Evolutionary conservation across 2,888 invertebrate genomes (phyloP), one percentile per base, ranked within the genome.

Genomic region (Schizaphis graminum): DNA sequence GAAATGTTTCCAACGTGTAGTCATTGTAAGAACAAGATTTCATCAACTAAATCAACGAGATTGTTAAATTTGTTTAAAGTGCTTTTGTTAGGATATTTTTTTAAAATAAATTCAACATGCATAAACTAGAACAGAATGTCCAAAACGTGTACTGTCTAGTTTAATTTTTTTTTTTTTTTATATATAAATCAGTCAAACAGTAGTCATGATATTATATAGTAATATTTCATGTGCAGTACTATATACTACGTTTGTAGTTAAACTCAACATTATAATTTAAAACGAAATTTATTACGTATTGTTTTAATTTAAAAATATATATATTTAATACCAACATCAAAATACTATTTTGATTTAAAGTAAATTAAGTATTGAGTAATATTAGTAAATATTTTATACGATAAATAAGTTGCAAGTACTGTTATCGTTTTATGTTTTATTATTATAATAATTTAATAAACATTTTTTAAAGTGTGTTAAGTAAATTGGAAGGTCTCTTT

Each of bases 401-500:
- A 77, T 24, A 35, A 35, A 77, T 41, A 77, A 77, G 35, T 35
- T 35, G 0, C 13, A 61, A 3, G 26, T 35, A 21, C 3, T 21
- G 35, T 77, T 77, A 77, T 77, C 35, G 35, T 77, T 77, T 77
- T 77, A 35, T 21, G 21, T 77, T 77, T 77, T 67, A n/a, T 28
- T n/a, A 7, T 8, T 5, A n/a, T 1, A 44, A 47, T 90, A 90
- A 67, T 90, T 49, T 26, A 90, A 67, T 90, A 67, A 53, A 49
- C 21, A 49, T 49, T 49, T 77, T 24, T 10, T 26, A 77, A 89
- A 67, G n/a, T 16, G 90, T 47, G n/a, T 67, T 90, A 56, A 56
- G 89, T 41, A 89, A 89, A 89, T 89, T 56, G 41, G 41, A 56
- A 53, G 53, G 56, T 24, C 26, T 41, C 53, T 67, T 90, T 90